Evolutionary conservation across 1,140 invertebrate species (phyloP), one percentile per base, ranked within the genome.

Genomic region (Pseudomyrmex cubaensis): DNA sequence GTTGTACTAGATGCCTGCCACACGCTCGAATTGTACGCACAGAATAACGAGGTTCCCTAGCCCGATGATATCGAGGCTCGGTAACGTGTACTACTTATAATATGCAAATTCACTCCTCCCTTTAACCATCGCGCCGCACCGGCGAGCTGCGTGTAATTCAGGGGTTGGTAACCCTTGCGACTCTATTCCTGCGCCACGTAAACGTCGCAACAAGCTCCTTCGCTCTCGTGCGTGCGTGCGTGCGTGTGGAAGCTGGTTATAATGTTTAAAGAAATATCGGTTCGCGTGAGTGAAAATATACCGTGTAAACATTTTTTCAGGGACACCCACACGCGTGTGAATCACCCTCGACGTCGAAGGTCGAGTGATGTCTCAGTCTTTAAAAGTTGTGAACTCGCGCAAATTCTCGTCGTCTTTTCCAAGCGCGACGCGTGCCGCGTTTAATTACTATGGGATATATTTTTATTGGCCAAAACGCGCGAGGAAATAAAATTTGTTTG

Each of bases 21-120:
- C 90, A 90, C 92, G 90, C 89, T 92, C 89, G 90, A 92, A 92
- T 91, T 59, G 86, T 93, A 92, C 88, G 90, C 91, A 92, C 86
- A 84, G 90, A 89, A 90, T 93, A 94, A 94, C 93, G 91, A 93
- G 92, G 91, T 91, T 35, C 89, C 90, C 84, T 73, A 15, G 82
- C 64, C 87, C 78, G 93, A 94, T 94, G 86, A 93, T 94, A 94
- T 94, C 93, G 89, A 90, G 35, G 66, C 85, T 74, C 82, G 87
- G 90, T 92, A 92, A 90, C 93, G 86, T 93, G 93, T 92, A 93
- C 91, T 93, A 94, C 94, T 94, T 94, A 94, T 92, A 93, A 93
- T 94, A 94, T 94, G 93, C 92, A 94, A 94, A 94, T 94, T 91
- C 89, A 85, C 85, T 84, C 82, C 76, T 35, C 5, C 82, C 82